Conservation (phyloP, 1,140 invertebrate genomes). For the Pygmarrhopalites habei region DNA sequence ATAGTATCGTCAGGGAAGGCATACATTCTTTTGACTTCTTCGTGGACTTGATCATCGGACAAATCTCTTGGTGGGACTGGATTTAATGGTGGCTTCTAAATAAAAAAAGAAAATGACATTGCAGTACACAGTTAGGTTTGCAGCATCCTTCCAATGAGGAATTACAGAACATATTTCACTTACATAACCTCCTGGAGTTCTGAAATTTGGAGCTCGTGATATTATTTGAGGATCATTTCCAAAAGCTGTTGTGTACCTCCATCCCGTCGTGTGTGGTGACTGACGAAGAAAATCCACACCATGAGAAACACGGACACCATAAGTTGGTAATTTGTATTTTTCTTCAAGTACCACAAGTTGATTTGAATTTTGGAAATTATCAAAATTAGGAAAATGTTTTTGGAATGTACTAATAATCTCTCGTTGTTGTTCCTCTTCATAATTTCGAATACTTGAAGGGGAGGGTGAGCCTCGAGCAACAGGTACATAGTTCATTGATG, state of each 20-base stretch:
- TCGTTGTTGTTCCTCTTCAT: too few species aligned
- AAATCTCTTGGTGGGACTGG: conserved; percentile 16
- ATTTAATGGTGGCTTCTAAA: conserved; percentile 25
- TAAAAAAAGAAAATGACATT: too few species aligned
- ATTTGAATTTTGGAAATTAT: too few species aligned
- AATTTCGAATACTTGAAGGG: conserved; percentile 13
- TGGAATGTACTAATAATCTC: too few species aligned
- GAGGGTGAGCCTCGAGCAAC: background rate
- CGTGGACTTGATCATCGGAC: conserved; percentile 22
- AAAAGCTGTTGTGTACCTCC: conserved; percentile 8
- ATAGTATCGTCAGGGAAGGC: conserved; percentile 13
- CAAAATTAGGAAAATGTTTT: too few species aligned
- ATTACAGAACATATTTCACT: too few species aligned
- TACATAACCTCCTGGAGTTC: conserved; percentile 28
- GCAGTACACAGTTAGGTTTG: too few species aligned
- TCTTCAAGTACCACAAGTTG: too few species aligned
- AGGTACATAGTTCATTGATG: too few species aligned
- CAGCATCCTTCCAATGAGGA: too few species aligned
- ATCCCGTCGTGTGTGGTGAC: conserved; percentile 7
- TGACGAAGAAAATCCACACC: conserved; percentile 7
- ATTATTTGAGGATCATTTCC: conserved; percentile 22
- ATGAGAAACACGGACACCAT: conserved; percentile 16
- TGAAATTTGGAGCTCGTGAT: conserved; percentile 29
- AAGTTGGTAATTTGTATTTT: conserved; percentile 12
- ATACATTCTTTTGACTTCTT: conserved; percentile 33